Conservation (phyloP, 2,113 vertebrate genomes). For the Collichthys lucidus region DNA sequence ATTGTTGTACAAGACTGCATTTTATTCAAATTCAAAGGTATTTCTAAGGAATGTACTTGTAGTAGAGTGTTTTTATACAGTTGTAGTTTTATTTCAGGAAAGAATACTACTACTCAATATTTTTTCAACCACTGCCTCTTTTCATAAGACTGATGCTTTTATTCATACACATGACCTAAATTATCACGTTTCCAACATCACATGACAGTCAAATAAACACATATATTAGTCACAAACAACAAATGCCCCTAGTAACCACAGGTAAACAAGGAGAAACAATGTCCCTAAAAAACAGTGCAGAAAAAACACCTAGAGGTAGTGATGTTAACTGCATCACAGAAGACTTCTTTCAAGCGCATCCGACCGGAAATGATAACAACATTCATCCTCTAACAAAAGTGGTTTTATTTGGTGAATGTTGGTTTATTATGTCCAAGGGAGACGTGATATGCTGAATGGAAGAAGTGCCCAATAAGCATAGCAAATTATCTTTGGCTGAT, state of each 20-base stretch:
- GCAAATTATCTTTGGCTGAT: constrained; percentile 3
- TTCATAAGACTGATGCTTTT: not conserved
- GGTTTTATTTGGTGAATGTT: constrained; percentile 30
- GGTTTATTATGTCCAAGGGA: constrained; percentile 24
- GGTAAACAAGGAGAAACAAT: constrained; percentile 9
- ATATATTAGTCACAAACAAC: not conserved
- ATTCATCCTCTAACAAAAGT: constrained; percentile 48
- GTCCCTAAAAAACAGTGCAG: constrained; percentile 15
- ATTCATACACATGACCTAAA: not conserved
- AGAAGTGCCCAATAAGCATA: not conserved
- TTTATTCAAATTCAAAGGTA: no score
- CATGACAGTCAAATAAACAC: not conserved
- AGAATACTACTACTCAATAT: not conserved
- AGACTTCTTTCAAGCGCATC: constrained; percentile 45
- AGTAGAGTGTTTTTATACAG: no score
- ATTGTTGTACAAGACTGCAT: no score
- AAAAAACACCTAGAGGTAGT: constrained; percentile 25
- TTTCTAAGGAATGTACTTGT: no score
- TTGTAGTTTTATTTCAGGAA: not conserved
- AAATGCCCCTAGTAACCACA: not conserved
- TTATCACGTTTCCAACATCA: not conserved
- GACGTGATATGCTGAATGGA: constrained; percentile 3
- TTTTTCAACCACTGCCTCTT: not conserved
- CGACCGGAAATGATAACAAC: constrained; percentile 41
- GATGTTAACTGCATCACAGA: constrained; percentile 20